Conservation (phyloP, 2,888 invertebrate genomes). For the Ophion ventricosus region DNA sequence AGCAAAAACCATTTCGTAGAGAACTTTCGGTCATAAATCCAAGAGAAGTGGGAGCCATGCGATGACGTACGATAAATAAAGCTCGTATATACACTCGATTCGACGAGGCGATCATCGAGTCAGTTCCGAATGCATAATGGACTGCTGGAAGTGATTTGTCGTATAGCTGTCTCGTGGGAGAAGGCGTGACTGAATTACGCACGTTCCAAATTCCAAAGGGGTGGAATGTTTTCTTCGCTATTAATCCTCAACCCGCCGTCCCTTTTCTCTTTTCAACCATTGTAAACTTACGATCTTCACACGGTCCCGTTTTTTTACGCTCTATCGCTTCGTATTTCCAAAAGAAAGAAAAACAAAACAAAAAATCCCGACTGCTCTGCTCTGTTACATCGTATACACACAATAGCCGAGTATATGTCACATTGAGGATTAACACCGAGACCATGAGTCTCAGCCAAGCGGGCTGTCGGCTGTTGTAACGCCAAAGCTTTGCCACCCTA, state of each 20-base stretch:
- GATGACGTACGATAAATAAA: conserved; percentile 57
- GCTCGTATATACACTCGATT: conserved; percentile 28
- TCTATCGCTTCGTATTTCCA: conserved; percentile 47
- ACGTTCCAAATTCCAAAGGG: conserved; percentile 34
- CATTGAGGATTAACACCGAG: conserved; percentile 42
- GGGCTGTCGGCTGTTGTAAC: conserved; percentile 60
- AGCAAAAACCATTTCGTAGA: conserved; percentile 18
- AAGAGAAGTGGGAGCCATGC: background rate
- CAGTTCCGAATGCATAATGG: conserved; percentile 47
- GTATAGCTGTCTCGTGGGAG: conserved; percentile 21
- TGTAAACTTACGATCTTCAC: conserved; percentile 13
- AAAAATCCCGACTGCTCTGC: conserved; percentile 49
- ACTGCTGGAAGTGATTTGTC: conserved; percentile 50
- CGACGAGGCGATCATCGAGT: conserved; percentile 43
- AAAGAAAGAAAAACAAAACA: conserved; percentile 49
- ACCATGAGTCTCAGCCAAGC: conserved; percentile 45
- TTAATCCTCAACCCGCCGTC: background rate
- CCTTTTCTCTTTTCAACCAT: background rate
- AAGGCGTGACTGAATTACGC: conserved; percentile 41
- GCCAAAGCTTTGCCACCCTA: conserved; percentile 79
- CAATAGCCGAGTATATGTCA: conserved; percentile 37
- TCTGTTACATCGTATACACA: conserved; percentile 8
- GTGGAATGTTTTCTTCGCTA: conserved; percentile 14
- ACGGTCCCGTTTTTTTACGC: background rate
- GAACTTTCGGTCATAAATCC: conserved; percentile 51